phyloP scores from a whole-genome alignment of 2,113 vertebrate genomes.

The Hemiprocne comata region DNA sequence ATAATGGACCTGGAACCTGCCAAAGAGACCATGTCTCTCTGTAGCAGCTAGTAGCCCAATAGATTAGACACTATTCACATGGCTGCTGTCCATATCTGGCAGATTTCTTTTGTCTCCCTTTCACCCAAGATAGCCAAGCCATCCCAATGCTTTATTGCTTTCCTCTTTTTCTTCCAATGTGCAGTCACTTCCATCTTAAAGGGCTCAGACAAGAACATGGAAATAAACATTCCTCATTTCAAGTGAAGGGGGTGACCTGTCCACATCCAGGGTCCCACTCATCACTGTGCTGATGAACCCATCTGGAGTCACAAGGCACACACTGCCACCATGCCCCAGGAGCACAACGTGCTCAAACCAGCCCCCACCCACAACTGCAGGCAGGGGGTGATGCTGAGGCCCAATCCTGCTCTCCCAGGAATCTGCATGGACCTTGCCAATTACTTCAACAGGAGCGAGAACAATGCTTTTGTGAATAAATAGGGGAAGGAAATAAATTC shows the following conservation, averaged over 20 bases:
- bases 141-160: neutral
- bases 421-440: neutral
- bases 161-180: neutral
- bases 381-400: rapidly evolving
- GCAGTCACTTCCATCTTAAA: neutral
- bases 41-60: neutral
- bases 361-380: rapidly evolving
- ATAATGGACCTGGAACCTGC: neutral
- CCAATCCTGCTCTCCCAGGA: neutral
- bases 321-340: neutral
- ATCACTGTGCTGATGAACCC: neutral
- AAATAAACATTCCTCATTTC: neutral
- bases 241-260: neutral
- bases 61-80: neutral
- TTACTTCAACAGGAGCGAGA: neutral
- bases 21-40: neutral
- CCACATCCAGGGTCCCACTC: neutral
- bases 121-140: neutral
- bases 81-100: neutral
- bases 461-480: neutral
- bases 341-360: rapidly evolving
- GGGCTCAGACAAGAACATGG: neutral
- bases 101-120: neutral
- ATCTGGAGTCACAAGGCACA: rapidly evolving
- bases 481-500: neutral